These are phyloP conservation scores for Neodiprion lecontei DNA, from an alignment of 1,140 invertebrate genomes.

Conservation along the genomic window DNA sequence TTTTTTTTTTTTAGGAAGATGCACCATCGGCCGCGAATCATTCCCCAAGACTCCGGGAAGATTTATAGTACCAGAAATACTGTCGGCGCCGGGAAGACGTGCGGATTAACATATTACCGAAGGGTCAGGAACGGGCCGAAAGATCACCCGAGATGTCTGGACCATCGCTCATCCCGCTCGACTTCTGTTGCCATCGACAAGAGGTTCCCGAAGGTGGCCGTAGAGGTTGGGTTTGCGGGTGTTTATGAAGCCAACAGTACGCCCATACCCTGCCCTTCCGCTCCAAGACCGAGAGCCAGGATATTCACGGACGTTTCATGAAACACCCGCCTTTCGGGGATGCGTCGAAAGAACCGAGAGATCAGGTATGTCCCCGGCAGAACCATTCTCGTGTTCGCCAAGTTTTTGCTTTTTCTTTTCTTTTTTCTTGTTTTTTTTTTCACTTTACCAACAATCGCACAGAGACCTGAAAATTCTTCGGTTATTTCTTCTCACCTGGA, in stretches of 20 bases:
- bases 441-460: too few relatives aligned
- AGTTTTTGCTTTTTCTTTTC: too few relatives aligned
- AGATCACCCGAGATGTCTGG: constrained; percentile 11
- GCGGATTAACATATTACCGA: not conserved
- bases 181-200: constrained; percentile 5
- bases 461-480: too few relatives aligned
- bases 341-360: not conserved
- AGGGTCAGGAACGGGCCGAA: not conserved
- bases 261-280: constrained; percentile 31
- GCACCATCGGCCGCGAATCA: not conserved
- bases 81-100: constrained; percentile 3
- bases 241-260: constrained; percentile 45
- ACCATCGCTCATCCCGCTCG: constrained; percentile 32
- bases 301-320: constrained; percentile 29
- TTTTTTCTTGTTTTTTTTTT: too few relatives aligned
- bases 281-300: constrained; percentile 25
- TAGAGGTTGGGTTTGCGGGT: constrained; percentile 42
- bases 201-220: constrained; percentile 30
- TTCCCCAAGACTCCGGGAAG: not conserved
- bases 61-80: not conserved
- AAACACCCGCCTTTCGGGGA: not conserved
- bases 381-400: too few relatives aligned
- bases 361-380: not conserved
- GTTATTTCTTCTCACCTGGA: too few relatives aligned
- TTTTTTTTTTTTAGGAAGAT: not conserved